Conservation (phyloP, 1,140 invertebrate species). For the Drosophila truncata region DNA sequence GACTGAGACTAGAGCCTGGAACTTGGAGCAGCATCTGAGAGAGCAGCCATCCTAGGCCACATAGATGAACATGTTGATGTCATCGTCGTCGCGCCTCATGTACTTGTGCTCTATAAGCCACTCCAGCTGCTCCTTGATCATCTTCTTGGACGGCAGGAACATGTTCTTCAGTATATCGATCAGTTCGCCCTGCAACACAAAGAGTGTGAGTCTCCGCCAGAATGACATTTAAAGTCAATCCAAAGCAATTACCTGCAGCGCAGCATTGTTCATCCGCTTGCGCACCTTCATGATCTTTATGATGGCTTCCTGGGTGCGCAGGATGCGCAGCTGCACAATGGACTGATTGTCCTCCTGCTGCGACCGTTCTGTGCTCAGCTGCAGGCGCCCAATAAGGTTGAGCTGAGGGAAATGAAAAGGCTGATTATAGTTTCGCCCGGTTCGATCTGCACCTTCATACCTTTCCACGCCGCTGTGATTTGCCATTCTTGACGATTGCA, state of each 20-base stretch:
- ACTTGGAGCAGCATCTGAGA: slow-evolving; percentile 10
- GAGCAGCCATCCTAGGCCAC: slow-evolving; percentile 90
- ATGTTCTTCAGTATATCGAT: slow-evolving; percentile 99
- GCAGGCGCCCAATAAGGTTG: slow-evolving; percentile 97
- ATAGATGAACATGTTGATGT: slow-evolving; percentile 99
- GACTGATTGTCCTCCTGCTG: slow-evolving; percentile 99
- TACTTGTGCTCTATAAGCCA: slow-evolving; percentile 99
- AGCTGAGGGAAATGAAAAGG: slow-evolving; percentile 81
- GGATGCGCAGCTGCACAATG: slow-evolving; percentile 97
- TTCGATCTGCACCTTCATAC: slow-evolving; percentile 80
- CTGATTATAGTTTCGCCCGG: neutral
- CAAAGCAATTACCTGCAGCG: slow-evolving; percentile 89
- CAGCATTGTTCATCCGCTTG: slow-evolving; percentile 96
- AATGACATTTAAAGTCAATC: neutral
- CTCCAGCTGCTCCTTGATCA: slow-evolving; percentile 99
- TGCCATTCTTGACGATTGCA: slow-evolving; percentile 95
- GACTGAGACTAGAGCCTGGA: slow-evolving; percentile 42
- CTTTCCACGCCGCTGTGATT: slow-evolving; percentile 96
- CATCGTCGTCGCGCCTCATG: slow-evolving; percentile 97
- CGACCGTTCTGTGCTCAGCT: slow-evolving; percentile 97
- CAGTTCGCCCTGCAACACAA: slow-evolving; percentile 91
- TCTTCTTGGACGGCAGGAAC: slow-evolving; percentile 99
- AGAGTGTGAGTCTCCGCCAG: neutral
- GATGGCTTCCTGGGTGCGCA: slow-evolving; percentile 97
- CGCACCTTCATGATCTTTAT: slow-evolving; percentile 99